Percentiles rank a stretch among this genome's conserved stretches.
phyloP scores from a whole-genome alignment of 92 coral and sea anemone species.

The Palythoa grandis region DNA sequence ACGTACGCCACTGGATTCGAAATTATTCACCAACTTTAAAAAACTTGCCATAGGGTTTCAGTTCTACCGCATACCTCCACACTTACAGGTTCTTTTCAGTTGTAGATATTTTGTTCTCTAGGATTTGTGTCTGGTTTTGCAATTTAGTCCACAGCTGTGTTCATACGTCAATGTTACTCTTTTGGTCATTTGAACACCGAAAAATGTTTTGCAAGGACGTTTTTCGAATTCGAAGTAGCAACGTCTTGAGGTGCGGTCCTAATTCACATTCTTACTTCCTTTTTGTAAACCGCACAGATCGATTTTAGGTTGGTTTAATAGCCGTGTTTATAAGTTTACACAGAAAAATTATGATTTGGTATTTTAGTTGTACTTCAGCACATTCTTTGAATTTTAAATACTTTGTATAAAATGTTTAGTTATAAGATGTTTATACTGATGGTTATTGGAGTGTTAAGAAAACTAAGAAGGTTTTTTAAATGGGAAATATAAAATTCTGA shows the following conservation, averaged over 20 bases:
- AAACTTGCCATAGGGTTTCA: not conserved
- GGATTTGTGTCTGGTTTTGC: not conserved
- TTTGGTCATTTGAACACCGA: not conserved
- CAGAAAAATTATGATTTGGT: not conserved
- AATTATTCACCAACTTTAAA: not conserved
- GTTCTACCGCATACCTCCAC: not conserved
- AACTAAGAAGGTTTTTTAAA: not conserved
- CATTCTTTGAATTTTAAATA: not conserved
- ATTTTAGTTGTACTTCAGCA: not conserved
- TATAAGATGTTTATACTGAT: not conserved
- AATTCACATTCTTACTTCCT: not conserved
- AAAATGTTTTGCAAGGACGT: no score
- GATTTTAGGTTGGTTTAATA: not conserved
- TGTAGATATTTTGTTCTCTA: not conserved
- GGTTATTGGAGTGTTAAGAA: not conserved
- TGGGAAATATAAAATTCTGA: not conserved
- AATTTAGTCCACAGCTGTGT: constrained; percentile 3
- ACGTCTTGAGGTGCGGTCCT: no score
- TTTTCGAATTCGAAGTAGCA: no score
- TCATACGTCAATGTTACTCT: not conserved
- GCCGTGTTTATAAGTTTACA: not conserved
- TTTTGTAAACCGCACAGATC: not conserved
- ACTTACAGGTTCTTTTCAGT: not conserved
- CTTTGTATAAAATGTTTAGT: not conserved
- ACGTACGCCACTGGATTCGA: not conserved